These are phyloP conservation scores for Aphodius granarius DNA, from an alignment of 2,888 invertebrate species.

Conservation along the genomic window DNA sequence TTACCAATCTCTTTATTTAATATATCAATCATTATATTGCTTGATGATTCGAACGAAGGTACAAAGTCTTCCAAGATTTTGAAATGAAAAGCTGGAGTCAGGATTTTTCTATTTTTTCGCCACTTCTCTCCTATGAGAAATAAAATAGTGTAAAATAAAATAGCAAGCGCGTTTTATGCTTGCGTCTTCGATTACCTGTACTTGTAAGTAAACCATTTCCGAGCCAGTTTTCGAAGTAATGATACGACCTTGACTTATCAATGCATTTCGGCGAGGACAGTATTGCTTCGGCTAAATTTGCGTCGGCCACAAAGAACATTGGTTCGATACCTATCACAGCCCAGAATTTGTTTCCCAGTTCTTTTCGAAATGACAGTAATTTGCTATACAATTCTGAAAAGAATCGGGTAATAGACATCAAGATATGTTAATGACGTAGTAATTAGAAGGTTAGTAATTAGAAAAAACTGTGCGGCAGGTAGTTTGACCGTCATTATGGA, in stretches of 20 bases:
- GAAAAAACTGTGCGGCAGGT: too few relatives aligned
- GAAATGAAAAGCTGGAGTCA: slow-evolving; percentile 32
- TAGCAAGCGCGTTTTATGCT: too few relatives aligned
- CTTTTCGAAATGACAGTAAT: not conserved
- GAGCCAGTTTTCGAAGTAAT: slow-evolving; percentile 47
- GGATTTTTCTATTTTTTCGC: slow-evolving; percentile 27
- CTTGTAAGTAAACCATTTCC: slow-evolving; percentile 49
- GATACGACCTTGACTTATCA: slow-evolving; percentile 45
- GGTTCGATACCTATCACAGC: slow-evolving; percentile 2
- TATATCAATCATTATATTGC: slow-evolving; percentile 21
- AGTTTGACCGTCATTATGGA: too few relatives aligned
- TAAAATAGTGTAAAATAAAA: too few relatives aligned
- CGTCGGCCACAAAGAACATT: not conserved
- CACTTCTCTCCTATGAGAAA: slow-evolving; percentile 25
- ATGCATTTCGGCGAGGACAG: not conserved
- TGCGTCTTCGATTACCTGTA: slow-evolving; percentile 48
- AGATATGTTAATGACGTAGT: too few relatives aligned
- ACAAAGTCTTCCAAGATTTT: slow-evolving; percentile 30
- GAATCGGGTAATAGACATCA: not conserved
- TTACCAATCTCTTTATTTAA: slow-evolving; percentile 28
- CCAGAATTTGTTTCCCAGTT: not conserved
- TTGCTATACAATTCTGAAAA: not conserved
- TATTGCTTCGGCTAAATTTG: slow-evolving; percentile 4
- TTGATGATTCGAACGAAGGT: slow-evolving; percentile 24
- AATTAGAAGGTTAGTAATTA: too few relatives aligned